Conservation (phyloP, 2,888 invertebrate genomes). For the Eledona agricola region DNA sequence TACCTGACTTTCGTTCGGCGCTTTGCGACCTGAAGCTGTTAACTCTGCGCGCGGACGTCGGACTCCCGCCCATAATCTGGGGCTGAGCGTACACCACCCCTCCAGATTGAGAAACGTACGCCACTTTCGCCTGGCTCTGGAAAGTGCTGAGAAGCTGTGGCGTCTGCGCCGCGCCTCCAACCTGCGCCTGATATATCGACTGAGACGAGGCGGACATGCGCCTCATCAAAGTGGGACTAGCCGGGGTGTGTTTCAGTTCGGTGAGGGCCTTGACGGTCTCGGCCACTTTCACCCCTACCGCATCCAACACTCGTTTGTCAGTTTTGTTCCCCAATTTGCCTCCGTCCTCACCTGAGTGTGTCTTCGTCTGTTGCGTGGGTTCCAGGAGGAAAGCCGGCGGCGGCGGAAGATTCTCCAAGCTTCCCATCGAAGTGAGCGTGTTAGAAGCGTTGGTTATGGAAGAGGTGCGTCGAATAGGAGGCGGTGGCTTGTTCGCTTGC, state of each 20-base stretch:
- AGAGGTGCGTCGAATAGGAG: constrained; percentile 84
- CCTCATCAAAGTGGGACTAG: constrained; percentile 80
- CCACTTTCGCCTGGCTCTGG: constrained; percentile 56
- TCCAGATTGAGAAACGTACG: constrained; percentile 59
- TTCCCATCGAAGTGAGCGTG: constrained; percentile 58
- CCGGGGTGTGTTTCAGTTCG: constrained; percentile 85
- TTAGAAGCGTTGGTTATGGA: constrained; percentile 64
- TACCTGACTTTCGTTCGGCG: constrained; percentile 68
- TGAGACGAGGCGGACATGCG: constrained; percentile 62
- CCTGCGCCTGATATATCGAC: constrained; percentile 51
- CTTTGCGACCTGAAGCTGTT: constrained; percentile 69
- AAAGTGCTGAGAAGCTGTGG: constrained; percentile 58
- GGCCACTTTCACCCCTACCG: constrained; percentile 76
- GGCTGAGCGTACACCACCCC: constrained; percentile 67
- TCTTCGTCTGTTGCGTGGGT: constrained; percentile 43
- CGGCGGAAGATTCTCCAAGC: constrained; percentile 71
- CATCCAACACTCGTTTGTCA: too few relatives aligned
- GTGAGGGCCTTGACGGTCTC: constrained; percentile 88
- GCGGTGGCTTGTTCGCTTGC: constrained; percentile 76
- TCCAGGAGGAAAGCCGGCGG: constrained; percentile 82
- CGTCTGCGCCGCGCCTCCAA: constrained; percentile 45
- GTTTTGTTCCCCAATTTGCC: too few relatives aligned
- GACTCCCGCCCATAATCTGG: constrained; percentile 63
- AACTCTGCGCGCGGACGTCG: constrained; percentile 64
- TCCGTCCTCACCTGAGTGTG: constrained; percentile 14